phyloP scores from a whole-genome alignment of 2,888 invertebrate species.

The Leptopilina myrica region DNA sequence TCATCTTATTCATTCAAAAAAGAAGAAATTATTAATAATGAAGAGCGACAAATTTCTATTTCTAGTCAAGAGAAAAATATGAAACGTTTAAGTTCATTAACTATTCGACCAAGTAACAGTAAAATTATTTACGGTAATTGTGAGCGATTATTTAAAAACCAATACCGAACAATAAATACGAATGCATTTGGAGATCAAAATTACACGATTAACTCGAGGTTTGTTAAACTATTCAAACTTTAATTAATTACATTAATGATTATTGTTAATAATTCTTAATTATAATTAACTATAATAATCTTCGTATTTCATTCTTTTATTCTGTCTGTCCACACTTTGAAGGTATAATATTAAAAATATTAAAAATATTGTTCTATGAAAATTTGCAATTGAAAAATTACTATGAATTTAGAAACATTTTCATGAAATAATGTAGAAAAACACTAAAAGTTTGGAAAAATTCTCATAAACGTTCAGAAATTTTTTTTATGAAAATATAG shows the following conservation, averaged over 20 bases:
- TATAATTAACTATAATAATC: no score
- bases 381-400: no score
- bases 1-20: neutral
- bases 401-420: no score
- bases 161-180: neutral
- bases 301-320: no score
- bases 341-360: no score
- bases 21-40: neutral
- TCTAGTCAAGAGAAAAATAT: constrained; percentile 12
- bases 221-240: neutral
- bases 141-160: constrained; percentile 6
- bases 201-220: constrained; percentile 10
- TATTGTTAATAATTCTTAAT: no score
- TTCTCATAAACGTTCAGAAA: no score
- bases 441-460: no score
- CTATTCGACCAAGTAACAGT: neutral
- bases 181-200: neutral
- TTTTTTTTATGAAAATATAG: no score
- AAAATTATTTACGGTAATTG: constrained; percentile 19
- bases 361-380: no score
- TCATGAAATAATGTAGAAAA: no score
- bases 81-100: constrained; percentile 22
- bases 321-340: no score
- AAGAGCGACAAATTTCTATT: neutral
- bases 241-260: neutral